Conservation (phyloP, 1,140 invertebrate species). For the Prorops nasuta region DNA sequence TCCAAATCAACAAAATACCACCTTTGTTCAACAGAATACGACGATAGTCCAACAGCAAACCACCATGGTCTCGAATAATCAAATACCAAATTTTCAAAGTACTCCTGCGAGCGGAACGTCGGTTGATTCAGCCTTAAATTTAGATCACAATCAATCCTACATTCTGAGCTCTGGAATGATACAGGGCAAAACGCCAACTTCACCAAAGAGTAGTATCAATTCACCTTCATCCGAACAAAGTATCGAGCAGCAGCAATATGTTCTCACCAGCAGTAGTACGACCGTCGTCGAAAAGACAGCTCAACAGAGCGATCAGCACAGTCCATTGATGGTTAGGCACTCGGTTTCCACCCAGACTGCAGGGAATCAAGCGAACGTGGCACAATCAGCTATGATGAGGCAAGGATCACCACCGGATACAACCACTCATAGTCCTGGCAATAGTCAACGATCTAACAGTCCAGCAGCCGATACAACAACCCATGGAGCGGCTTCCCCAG, state of each 20-base stretch:
- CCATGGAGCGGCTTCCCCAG: conserved; percentile 57
- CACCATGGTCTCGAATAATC: conserved; percentile 72
- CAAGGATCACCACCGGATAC: conserved; percentile 72
- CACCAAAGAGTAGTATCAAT: conserved; percentile 43
- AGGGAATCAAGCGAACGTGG: conserved; percentile 61
- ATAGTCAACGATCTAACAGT: conserved; percentile 54
- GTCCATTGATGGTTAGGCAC: conserved; percentile 57
- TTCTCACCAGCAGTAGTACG: conserved; percentile 40
- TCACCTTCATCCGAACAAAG: conserved; percentile 50
- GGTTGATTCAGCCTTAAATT: conserved; percentile 55
- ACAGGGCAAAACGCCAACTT: conserved; percentile 42
- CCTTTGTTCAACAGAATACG: conserved; percentile 70
- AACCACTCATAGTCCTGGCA: conserved; percentile 74
- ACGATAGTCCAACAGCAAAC: conserved; percentile 68
- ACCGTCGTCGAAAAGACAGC: conserved; percentile 41
- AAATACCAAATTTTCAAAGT: conserved; percentile 54
- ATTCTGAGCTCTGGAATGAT: conserved; percentile 48
- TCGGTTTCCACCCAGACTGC: conserved; percentile 76
- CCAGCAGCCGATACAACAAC: conserved; percentile 57
- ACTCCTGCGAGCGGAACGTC: conserved; percentile 26
- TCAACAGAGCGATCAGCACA: conserved; percentile 33
- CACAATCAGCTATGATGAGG: conserved; percentile 59
- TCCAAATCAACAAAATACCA: conserved; percentile 68
- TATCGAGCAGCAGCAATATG: conserved; percentile 51
- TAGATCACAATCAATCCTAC: conserved; percentile 55